Evolutionary conservation across 2,797 vertebrate species (phyloP).

Genomic region (Sebastes oblongus): DNA sequence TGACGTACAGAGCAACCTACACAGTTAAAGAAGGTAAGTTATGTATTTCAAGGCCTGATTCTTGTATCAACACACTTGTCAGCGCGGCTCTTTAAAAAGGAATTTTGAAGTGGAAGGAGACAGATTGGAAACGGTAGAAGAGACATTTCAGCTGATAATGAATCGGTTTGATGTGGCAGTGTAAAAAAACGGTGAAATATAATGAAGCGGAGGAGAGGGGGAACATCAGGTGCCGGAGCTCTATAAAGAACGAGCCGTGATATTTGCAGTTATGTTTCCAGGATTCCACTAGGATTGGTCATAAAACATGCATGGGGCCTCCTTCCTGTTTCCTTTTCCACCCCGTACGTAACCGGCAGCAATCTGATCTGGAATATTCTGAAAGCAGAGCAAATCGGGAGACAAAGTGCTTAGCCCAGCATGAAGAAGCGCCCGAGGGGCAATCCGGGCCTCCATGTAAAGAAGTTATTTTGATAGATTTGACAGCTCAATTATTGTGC

Average conservation of each 20-base stretch:
- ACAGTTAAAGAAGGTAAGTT: slow-evolving; percentile 59
- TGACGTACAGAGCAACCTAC: neutral
- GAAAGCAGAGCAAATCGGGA: slow-evolving; percentile 55
- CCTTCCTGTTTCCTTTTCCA: slow-evolving; percentile 44
- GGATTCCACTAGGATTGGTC: slow-evolving; percentile 41
- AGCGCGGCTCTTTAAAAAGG: slow-evolving; percentile 9
- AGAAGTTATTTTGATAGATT: slow-evolving; percentile 67
- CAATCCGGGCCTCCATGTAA: slow-evolving; percentile 29
- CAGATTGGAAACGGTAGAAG: slow-evolving; percentile 38
- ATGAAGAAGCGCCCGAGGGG: slow-evolving; percentile 60
- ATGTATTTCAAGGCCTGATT: slow-evolving; percentile 4
- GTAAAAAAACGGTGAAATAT: slow-evolving; percentile 25
- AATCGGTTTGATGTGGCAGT: slow-evolving; percentile 32
- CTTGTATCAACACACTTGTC: slow-evolving; percentile 10
- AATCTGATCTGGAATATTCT: slow-evolving; percentile 49
- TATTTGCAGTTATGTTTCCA: neutral
- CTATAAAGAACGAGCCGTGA: slow-evolving; percentile 5
- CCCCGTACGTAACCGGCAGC: slow-evolving; percentile 32
- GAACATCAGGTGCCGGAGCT: neutral
- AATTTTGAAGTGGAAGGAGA: slow-evolving; percentile 39
- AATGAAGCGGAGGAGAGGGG: neutral
- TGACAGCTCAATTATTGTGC: slow-evolving; percentile 77
- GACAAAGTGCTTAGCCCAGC: slow-evolving; percentile 63
- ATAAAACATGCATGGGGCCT: slow-evolving; percentile 56
- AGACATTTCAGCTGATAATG: slow-evolving; percentile 46